Evolutionary conservation across 23 tunicate species (phyloP).

Genomic region (Halocynthia aurantium): DNA sequence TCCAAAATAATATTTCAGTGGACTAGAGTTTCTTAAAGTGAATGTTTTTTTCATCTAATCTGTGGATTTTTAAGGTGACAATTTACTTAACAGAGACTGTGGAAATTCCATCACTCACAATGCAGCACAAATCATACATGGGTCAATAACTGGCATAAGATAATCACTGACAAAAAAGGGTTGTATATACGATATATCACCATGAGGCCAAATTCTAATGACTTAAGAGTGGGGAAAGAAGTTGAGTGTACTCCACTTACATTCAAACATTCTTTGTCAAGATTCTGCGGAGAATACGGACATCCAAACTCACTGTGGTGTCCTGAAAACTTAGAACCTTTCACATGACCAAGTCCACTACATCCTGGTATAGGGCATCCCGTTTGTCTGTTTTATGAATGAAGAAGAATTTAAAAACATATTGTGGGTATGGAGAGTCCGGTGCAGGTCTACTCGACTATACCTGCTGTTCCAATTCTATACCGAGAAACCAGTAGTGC

Average conservation of each 20-base stretch:
- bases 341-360: slow-evolving; percentile 50
- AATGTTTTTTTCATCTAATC: too few relatives aligned
- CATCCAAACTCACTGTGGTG: slow-evolving; percentile 67
- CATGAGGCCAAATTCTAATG: not conserved
- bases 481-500: not conserved
- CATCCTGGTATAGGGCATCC: slow-evolving; percentile 57
- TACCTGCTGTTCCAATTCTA: not conserved
- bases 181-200: not conserved
- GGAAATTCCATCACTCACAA: too few relatives aligned
- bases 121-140: not conserved
- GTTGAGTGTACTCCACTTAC: too few relatives aligned
- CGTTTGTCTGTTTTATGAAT: not conserved
- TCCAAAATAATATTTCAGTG: too few relatives aligned
- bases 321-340: slow-evolving; percentile 14
- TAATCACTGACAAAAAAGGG: not conserved
- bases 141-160: not conserved
- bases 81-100: too few relatives aligned
- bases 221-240: not conserved
- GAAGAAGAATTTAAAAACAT: not conserved
- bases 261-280: not conserved
- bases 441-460: not conserved
- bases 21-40: too few relatives aligned
- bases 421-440: not conserved
- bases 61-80: too few relatives aligned
- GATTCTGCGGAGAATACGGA: slow-evolving; percentile 55